Percentiles rank a stretch among this genome's conserved stretches.
These are phyloP conservation scores for Reticulitermes speratus DNA, from an alignment of 1,140 invertebrate genomes.

Conservation along the genomic window DNA sequence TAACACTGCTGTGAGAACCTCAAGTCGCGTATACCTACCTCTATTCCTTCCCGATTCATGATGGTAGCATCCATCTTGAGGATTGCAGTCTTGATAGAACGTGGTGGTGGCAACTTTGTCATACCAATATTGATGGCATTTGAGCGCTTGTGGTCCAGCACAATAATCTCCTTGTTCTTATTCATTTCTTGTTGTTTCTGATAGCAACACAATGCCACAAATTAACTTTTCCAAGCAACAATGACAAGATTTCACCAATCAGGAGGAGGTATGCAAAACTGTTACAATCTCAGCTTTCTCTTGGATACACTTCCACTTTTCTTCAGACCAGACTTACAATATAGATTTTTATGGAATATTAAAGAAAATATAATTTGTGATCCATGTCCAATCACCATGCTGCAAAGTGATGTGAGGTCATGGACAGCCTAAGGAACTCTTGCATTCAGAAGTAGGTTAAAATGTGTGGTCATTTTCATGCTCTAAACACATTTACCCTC, in stretches of 20 bases:
- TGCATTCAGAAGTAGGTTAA: no score
- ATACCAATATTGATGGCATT: conserved; percentile 99
- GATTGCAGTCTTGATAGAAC: conserved; percentile 97
- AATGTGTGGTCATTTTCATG: no score
- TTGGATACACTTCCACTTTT: not conserved
- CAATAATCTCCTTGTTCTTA: conserved; percentile 94
- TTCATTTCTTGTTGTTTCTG: conserved; percentile 91
- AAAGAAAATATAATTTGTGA: no score
- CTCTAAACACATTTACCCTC: no score
- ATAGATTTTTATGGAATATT: no score
- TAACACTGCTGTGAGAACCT: no score
- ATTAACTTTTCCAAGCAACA: conserved; percentile 17
- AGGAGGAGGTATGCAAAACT: not conserved
- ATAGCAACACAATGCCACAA: conserved; percentile 35
- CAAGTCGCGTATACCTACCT: conserved; percentile 54
- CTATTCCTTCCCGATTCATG: conserved; percentile 97
- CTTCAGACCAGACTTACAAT: no score
- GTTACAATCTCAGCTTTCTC: not conserved
- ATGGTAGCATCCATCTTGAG: conserved; percentile 99
- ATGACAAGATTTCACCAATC: not conserved
- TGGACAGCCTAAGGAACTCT: no score
- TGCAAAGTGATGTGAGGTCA: no score
- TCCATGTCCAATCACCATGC: no score
- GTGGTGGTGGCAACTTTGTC: conserved; percentile 95
- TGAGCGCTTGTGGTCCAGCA: conserved; percentile 95